Percentiles rank a stretch among this genome's conserved stretches.
These are phyloP conservation scores for Galemys pyrenaicus DNA, from an alignment of 2,113 vertebrate genomes.

Conservation along the genomic window DNA sequence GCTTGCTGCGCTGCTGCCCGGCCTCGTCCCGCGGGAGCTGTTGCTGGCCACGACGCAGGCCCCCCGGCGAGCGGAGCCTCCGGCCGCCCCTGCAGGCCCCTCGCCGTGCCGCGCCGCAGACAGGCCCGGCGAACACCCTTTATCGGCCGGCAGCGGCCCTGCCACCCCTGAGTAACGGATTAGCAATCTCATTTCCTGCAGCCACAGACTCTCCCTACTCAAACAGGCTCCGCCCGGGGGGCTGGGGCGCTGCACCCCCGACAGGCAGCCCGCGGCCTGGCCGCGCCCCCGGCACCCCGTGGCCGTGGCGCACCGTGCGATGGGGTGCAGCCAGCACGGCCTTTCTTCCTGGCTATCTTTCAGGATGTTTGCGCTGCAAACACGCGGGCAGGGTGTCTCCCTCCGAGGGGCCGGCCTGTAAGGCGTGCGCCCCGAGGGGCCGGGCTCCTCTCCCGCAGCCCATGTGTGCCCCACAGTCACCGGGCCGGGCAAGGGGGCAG, in stretches of 20 bases:
- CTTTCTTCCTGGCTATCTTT: background rate
- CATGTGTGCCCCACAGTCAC: no score
- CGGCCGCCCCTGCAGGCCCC: background rate
- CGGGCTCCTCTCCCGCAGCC: no score
- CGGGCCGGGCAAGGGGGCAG: no score
- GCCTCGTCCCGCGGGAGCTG: no score
- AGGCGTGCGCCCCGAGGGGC: no score
- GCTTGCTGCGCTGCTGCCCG: no score
- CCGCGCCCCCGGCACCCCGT: no score
- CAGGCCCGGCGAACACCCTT: background rate
- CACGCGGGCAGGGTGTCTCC: no score
- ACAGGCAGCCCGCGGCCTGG: background rate
- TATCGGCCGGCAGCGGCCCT: background rate
- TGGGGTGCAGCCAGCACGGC: background rate
- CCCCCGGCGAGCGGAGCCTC: no score
- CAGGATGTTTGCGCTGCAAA: background rate
- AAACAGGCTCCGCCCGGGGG: background rate
- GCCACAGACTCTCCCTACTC: background rate
- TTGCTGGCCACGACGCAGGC: no score
- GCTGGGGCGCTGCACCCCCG: background rate
- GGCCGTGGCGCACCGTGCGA: no score
- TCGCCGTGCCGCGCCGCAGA: background rate
- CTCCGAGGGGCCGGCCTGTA: no score
- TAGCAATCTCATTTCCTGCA: background rate
- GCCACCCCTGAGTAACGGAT: background rate